Conservation (phyloP, 2,888 invertebrate genomes). For the Opisthograptis luteolata region DNA sequence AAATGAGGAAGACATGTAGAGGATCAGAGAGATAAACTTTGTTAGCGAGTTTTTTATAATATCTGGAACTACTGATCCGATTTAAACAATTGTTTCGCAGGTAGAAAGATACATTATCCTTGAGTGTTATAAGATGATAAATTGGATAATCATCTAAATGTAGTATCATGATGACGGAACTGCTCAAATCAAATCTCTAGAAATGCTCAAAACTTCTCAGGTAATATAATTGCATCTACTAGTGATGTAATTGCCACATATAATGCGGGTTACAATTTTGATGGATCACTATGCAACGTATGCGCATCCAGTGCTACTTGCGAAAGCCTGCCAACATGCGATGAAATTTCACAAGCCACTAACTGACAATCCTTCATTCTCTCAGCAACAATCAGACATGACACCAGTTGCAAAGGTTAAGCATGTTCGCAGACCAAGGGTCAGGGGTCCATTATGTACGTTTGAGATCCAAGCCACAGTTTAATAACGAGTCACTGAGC, state of each 20-base stretch:
- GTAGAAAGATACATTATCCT: too few species aligned
- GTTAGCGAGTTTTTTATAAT: too few species aligned
- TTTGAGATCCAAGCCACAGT: constrained; percentile 3
- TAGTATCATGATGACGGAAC: too few species aligned
- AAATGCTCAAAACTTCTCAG: too few species aligned
- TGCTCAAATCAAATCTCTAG: too few species aligned
- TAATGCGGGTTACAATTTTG: neutral
- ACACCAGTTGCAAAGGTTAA: constrained; percentile 29
- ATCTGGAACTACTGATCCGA: too few species aligned
- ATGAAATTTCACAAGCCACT: constrained; percentile 8
- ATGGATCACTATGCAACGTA: constrained; percentile 8
- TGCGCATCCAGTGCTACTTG: neutral
- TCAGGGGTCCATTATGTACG: constrained; percentile 3
- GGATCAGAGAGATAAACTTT: too few species aligned
- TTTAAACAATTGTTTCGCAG: too few species aligned
- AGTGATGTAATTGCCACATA: neutral
- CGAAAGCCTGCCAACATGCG: constrained; percentile 5
- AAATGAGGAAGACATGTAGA: too few species aligned
- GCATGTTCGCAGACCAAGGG: constrained; percentile 6
- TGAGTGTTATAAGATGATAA: too few species aligned
- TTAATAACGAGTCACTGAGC: constrained; percentile 1
- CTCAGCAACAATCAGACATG: constrained; percentile 13
- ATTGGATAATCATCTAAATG: too few species aligned
- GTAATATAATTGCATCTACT: too few species aligned
- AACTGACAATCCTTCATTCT: neutral